Conservation (phyloP, 30 jellyfish, hydroid and myxozoan genomes). For the Aurelia sp. region DNA sequence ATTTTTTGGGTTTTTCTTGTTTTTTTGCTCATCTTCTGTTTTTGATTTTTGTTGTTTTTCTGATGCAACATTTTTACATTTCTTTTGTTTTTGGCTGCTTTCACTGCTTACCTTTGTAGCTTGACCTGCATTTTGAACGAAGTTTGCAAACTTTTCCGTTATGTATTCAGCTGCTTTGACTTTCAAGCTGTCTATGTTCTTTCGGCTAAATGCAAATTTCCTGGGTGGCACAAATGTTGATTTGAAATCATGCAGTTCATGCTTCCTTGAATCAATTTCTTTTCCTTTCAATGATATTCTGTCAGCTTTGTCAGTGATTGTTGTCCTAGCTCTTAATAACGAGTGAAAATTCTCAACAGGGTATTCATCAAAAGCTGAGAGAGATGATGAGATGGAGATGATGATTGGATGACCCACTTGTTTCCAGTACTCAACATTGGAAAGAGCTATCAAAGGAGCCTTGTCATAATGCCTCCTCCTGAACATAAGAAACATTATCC, state of each 20-base stretch:
- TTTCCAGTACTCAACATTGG: conserved; percentile 37
- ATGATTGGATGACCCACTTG: conserved; percentile 18
- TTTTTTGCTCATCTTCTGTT: too few relatives aligned
- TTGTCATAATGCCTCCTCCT: conserved; percentile 45
- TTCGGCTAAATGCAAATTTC: conserved; percentile 9
- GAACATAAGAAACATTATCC: conserved; percentile 45
- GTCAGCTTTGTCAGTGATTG: conserved; percentile 13
- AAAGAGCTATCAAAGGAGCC: conserved; percentile 49
- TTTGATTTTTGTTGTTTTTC: too few relatives aligned
- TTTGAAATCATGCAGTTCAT: conserved; percentile 37
- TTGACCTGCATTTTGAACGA: neutral
- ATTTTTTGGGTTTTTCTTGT: too few relatives aligned
- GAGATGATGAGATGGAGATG: neutral
- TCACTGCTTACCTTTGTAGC: conserved; percentile 3
- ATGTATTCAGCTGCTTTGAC: conserved; percentile 23
- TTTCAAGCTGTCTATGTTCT: conserved; percentile 14
- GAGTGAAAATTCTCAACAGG: conserved; percentile 49
- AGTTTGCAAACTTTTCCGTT: conserved; percentile 3
- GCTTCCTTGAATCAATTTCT: conserved; percentile 36
- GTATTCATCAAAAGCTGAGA: conserved; percentile 42
- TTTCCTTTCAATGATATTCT: conserved; percentile 1
- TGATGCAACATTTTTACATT: neutral
- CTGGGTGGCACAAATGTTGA: conserved; percentile 55
- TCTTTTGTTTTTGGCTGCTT: neutral
- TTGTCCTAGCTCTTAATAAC: conserved; percentile 13